Evolutionary conservation across 2,797 vertebrate species (phyloP).

Genomic region (Rhadinocentrus ornatus): DNA sequence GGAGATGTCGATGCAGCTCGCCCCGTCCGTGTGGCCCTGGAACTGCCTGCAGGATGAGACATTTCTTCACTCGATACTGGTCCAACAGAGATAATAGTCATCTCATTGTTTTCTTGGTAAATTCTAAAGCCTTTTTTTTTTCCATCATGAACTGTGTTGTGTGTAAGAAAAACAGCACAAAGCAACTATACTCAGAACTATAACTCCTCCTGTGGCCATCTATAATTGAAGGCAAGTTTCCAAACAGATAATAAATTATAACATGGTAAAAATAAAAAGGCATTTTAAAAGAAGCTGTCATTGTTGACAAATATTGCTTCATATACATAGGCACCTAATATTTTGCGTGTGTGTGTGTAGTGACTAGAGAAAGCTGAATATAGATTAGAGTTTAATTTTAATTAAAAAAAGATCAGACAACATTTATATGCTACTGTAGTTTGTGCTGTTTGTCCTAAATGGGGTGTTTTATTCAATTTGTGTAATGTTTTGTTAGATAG

Average conservation of each 20-base stretch:
- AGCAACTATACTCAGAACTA: neutral
- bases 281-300: neutral
- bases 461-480: neutral
- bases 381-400: neutral
- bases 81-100: neutral
- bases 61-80: neutral
- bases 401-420: neutral
- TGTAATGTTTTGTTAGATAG: neutral
- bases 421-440: too few relatives aligned
- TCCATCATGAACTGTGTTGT: neutral
- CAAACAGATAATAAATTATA: neutral
- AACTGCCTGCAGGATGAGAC: conserved; percentile 71
- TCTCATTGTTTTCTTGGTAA: neutral
- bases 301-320: neutral
- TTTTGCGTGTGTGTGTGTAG: neutral
- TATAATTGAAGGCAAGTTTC: neutral
- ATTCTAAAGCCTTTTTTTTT: neutral
- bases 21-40: conserved; percentile 73
- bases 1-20: conserved; percentile 91
- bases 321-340: neutral
- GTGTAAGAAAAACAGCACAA: neutral
- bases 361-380: neutral
- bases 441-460: neutral
- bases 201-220: neutral
- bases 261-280: neutral